Conservation (phyloP, 2,797 vertebrate species). For the Podarcis siculus region DNA sequence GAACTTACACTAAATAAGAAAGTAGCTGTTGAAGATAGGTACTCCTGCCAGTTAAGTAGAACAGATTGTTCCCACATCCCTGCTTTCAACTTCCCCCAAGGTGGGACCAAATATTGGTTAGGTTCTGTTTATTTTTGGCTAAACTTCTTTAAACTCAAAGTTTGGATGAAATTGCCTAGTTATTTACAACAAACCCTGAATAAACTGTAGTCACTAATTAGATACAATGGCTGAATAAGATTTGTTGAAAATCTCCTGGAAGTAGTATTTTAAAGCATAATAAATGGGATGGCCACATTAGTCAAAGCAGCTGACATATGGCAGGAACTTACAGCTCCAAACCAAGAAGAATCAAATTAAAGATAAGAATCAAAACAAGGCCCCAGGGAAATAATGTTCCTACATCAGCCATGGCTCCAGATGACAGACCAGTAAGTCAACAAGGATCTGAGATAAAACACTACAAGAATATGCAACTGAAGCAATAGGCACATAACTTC, state of each 20-base stretch:
- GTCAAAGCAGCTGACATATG: neutral
- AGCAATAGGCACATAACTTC: neutral
- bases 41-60: neutral
- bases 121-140: neutral
- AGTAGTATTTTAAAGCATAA: neutral
- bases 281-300: neutral
- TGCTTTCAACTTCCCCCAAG: neutral
- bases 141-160: neutral
- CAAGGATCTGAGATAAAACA: neutral
- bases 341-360: neutral
- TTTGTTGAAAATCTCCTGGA: neutral
- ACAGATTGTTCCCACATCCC: neutral
- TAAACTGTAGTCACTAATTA: neutral
- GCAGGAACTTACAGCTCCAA: neutral
- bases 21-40: neutral
- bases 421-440: neutral
- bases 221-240: neutral
- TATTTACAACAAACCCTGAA: neutral
- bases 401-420: neutral
- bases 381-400: neutral
- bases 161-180: neutral
- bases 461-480: neutral
- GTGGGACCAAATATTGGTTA: neutral
- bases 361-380: neutral
- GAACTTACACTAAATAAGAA: neutral